These are phyloP conservation scores for Telmatherina bonti DNA, from an alignment of 2,797 vertebrate genomes.

Conservation along the genomic window DNA sequence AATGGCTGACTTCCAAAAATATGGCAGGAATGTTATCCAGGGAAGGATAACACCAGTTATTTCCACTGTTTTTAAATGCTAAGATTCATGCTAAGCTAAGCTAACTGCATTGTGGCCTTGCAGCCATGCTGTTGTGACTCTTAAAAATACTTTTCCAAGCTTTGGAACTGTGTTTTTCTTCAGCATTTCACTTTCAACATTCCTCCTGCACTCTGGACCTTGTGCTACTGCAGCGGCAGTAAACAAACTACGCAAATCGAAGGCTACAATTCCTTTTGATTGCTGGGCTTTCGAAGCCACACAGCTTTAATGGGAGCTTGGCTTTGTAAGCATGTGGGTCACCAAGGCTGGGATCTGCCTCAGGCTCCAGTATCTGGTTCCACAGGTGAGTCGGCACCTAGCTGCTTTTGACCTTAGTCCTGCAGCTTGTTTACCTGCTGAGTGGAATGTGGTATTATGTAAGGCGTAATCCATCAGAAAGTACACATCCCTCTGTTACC, in stretches of 20 bases:
- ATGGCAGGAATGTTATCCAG: not conserved
- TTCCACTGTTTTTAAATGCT: not conserved
- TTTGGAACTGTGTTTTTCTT: not conserved
- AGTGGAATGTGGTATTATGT: slow-evolving; percentile 66
- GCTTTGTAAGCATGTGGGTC: slow-evolving; percentile 43
- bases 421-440: slow-evolving; percentile 71
- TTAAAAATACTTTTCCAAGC: too few species aligned
- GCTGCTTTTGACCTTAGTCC: slow-evolving; percentile 54
- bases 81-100: too few species aligned
- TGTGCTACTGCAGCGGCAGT: slow-evolving; percentile 25
- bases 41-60: not conserved
- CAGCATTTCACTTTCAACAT: slow-evolving; percentile 12
- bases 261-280: slow-evolving; percentile 39
- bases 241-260: slow-evolving; percentile 34
- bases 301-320: slow-evolving; percentile 38
- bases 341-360: slow-evolving; percentile 24
- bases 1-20: too few species aligned
- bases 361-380: slow-evolving; percentile 22
- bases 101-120: not conserved
- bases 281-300: slow-evolving; percentile 40
- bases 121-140: not conserved
- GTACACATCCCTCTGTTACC: slow-evolving; percentile 61
- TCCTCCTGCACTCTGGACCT: slow-evolving; percentile 30
- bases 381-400: slow-evolving; percentile 6
- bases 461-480: slow-evolving; percentile 71